Percentiles rank a stretch among this genome's conserved stretches.
These are phyloP conservation scores for Dinocampus coccinellae DNA, from an alignment of 2,888 invertebrate species.

Conservation along the genomic window DNA sequence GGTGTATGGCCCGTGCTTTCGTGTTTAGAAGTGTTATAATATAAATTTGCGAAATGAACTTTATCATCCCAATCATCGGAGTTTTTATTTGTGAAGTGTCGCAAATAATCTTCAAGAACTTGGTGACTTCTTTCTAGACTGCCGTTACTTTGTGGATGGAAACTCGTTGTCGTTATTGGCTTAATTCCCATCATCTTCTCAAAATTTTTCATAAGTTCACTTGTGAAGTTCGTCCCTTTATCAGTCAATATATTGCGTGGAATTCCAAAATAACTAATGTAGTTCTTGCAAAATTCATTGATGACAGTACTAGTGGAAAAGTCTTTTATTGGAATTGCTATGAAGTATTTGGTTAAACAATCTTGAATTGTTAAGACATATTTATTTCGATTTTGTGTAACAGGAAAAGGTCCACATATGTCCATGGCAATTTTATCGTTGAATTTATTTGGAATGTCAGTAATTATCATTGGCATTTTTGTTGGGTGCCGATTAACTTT, in stretches of 20 bases:
- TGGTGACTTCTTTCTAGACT: constrained; percentile 12
- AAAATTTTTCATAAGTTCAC: constrained; percentile 44
- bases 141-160: constrained; percentile 34
- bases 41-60: constrained; percentile 21
- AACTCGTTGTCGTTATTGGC: constrained; percentile 32
- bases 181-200: constrained; percentile 37
- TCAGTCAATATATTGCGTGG: constrained; percentile 62
- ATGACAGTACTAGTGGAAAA: neutral
- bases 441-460: constrained; percentile 22
- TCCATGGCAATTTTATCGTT: constrained; percentile 33
- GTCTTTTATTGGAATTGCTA: neutral
- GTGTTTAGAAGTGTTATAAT: constrained; percentile 29
- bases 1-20: constrained; percentile 27
- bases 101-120: constrained; percentile 33
- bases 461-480: constrained; percentile 26
- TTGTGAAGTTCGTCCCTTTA: constrained; percentile 62
- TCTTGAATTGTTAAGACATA: constrained; percentile 5
- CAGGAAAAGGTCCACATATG: constrained; percentile 31
- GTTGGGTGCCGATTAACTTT: constrained; percentile 45
- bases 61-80: constrained; percentile 25
- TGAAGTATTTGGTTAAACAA: neutral
- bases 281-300: constrained; percentile 36
- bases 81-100: constrained; percentile 35
- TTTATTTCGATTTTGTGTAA: constrained; percentile 16
- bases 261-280: constrained; percentile 54